These are phyloP conservation scores for Acleris literana DNA, from an alignment of 2,888 invertebrate genomes.

Conservation along the genomic window DNA sequence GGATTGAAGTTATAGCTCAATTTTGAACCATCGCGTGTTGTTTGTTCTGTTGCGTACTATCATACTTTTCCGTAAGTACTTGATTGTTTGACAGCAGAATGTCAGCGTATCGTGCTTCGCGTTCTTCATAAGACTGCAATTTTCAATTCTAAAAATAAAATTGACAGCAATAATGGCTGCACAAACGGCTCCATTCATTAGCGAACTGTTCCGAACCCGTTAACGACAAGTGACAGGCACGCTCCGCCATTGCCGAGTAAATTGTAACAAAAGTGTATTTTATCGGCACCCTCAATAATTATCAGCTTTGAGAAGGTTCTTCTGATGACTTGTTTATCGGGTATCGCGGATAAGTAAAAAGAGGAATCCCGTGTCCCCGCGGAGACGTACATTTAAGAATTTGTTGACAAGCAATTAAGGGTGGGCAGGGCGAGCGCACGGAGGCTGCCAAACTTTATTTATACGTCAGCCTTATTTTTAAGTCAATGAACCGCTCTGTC, in stretches of 20 bases:
- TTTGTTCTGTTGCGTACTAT: too few relatives aligned
- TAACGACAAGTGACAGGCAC: conserved; percentile 5
- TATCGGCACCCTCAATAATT: conserved; percentile 17
- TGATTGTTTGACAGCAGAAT: background rate
- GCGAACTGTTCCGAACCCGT: conserved; percentile 14
- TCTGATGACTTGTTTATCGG: conserved; percentile 68
- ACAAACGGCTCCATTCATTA: conserved; percentile 19
- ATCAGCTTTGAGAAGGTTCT: conserved; percentile 51
- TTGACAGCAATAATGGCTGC: conserved; percentile 20
- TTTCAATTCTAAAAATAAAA: conserved; percentile 24
- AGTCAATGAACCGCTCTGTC: conserved; percentile 42
- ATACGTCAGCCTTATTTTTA: conserved; percentile 44
- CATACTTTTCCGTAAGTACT: background rate
- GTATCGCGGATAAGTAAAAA: conserved; percentile 66
- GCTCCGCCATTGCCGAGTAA: conserved; percentile 19
- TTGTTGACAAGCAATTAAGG: conserved; percentile 79
- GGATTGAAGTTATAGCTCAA: too few relatives aligned
- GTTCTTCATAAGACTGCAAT: background rate
- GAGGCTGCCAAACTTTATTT: conserved; percentile 48
- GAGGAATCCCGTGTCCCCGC: conserved; percentile 64
- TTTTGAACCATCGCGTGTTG: too few relatives aligned
- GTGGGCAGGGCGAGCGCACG: conserved; percentile 51
- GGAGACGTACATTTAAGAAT: conserved; percentile 70
- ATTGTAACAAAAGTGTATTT: conserved; percentile 31
- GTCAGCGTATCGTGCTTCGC: background rate